Conservation (phyloP, 35 echinoderm and acorn worm species). For the Amphiura filiformis region DNA sequence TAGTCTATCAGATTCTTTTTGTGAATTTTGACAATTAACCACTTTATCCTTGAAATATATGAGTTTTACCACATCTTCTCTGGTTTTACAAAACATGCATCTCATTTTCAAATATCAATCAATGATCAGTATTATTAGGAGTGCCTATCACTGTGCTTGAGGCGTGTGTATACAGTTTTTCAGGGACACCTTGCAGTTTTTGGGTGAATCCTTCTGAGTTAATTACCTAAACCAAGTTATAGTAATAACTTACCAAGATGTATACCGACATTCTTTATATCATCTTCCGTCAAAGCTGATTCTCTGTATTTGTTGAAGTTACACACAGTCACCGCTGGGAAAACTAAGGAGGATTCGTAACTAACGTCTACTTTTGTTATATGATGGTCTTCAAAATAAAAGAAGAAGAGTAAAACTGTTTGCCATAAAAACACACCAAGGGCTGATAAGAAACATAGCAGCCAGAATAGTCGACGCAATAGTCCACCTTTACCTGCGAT, state of each 20-base stretch:
- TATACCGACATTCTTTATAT: slow-evolving; percentile 47
- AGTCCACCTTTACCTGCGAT: slow-evolving; percentile 34
- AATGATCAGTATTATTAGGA: no score
- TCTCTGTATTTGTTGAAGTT: slow-evolving; percentile 80
- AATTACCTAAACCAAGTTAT: no score
- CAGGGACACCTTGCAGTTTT: no score
- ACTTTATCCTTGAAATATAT: no score
- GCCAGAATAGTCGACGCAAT: slow-evolving; percentile 57
- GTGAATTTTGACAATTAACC: no score
- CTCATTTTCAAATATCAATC: no score
- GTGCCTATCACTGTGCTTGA: no score
- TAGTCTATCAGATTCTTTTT: no score
- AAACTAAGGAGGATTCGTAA: slow-evolving; percentile 20
- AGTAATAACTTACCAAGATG: slow-evolving; percentile 52
- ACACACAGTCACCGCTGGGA: slow-evolving; percentile 76
- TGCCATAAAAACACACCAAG: slow-evolving; percentile 22
- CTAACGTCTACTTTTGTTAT: slow-evolving; percentile 75
- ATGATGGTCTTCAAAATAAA: slow-evolving; percentile 54
- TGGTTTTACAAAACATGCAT: no score
- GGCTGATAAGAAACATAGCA: slow-evolving; percentile 20
- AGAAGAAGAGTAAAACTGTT: background rate
- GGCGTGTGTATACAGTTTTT: no score
- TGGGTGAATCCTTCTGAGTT: no score
- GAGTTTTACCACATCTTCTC: no score
- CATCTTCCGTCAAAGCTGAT: slow-evolving; percentile 40